Conservation (phyloP, 1,140 invertebrate species). For the Bombus difficillimus region DNA sequence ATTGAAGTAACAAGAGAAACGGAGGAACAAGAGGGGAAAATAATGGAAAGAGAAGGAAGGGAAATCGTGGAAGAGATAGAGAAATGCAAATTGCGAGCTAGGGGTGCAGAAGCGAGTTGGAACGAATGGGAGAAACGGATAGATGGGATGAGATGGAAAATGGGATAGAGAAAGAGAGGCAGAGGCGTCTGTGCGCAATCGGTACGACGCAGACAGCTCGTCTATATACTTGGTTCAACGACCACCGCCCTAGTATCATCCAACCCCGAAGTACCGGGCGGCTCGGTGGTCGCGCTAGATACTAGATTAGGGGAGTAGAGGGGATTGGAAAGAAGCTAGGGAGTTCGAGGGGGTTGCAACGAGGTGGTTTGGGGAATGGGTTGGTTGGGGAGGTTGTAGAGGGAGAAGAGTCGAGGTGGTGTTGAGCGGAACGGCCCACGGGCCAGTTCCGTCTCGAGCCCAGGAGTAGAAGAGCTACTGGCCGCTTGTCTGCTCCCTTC, state of each 20-base stretch:
- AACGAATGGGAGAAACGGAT: background rate
- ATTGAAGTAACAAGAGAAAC: background rate
- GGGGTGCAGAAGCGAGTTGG: background rate
- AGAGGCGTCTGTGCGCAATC: slow-evolving; percentile 68
- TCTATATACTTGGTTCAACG: slow-evolving; percentile 81
- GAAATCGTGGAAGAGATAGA: background rate
- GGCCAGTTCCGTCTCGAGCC: slow-evolving; percentile 78
- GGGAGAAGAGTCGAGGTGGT: slow-evolving; percentile 32
- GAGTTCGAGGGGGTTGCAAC: slow-evolving; percentile 13
- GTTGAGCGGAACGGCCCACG: slow-evolving; percentile 66
- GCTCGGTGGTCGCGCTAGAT: slow-evolving; percentile 30
- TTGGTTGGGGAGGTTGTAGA: slow-evolving; percentile 16
- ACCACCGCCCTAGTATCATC: slow-evolving; percentile 81
- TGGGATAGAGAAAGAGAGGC: background rate
- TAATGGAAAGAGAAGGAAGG: slow-evolving; percentile 8
- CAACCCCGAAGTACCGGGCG: slow-evolving; percentile 71
- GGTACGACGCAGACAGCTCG: slow-evolving; percentile 74
- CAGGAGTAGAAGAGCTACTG: slow-evolving; percentile 81
- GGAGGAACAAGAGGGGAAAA: background rate
- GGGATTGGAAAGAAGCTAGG: slow-evolving; percentile 18
- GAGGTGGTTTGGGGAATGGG: slow-evolving; percentile 1
- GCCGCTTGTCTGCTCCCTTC: slow-evolving; percentile 81
- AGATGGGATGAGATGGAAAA: background rate
- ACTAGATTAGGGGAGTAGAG: slow-evolving; percentile 10
- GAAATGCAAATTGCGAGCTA: slow-evolving; percentile 12